phyloP scores from a whole-genome alignment of 2,113 vertebrate genomes.

The Megaleporinus macrocephalus region DNA sequence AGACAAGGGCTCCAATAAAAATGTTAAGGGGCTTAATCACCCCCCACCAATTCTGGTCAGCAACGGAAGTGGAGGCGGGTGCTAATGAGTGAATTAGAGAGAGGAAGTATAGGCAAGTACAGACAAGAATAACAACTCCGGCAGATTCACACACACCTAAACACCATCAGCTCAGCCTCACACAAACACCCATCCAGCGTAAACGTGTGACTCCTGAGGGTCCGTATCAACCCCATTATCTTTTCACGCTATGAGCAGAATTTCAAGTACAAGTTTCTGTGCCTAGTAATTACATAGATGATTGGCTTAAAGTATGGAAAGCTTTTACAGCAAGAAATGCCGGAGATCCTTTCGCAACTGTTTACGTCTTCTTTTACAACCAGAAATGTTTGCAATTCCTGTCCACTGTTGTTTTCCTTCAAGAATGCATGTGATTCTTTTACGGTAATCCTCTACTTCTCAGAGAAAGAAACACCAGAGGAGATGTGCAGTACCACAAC shows the following conservation, averaged over 20 bases:
- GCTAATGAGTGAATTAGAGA: constrained; percentile 21
- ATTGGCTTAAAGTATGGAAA: too few relatives aligned
- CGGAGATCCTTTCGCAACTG: too few relatives aligned
- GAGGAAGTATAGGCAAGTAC: constrained; percentile 3
- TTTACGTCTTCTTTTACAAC: too few relatives aligned
- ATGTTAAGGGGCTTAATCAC: neutral
- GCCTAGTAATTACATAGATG: constrained; percentile 9
- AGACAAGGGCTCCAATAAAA: neutral
- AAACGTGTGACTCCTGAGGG: constrained; percentile 4
- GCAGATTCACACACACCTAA: constrained; percentile 13
- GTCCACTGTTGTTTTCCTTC: too few relatives aligned
- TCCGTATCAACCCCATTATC: constrained; percentile 1
- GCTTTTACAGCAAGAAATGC: neutral
- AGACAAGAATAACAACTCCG: constrained; percentile 24
- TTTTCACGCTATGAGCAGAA: neutral
- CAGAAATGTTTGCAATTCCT: too few relatives aligned
- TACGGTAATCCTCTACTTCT: too few relatives aligned
- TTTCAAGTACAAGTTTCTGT: neutral
- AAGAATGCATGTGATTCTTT: neutral
- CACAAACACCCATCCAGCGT: neutral
- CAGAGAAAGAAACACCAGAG: too few relatives aligned
- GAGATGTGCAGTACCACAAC: too few relatives aligned
- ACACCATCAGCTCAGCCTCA: neutral
- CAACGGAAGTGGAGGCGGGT: neutral
- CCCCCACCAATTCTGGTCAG: neutral